phyloP scores from a whole-genome alignment of 2,888 invertebrate genomes.

The Rhabditophanes sp. region DNA sequence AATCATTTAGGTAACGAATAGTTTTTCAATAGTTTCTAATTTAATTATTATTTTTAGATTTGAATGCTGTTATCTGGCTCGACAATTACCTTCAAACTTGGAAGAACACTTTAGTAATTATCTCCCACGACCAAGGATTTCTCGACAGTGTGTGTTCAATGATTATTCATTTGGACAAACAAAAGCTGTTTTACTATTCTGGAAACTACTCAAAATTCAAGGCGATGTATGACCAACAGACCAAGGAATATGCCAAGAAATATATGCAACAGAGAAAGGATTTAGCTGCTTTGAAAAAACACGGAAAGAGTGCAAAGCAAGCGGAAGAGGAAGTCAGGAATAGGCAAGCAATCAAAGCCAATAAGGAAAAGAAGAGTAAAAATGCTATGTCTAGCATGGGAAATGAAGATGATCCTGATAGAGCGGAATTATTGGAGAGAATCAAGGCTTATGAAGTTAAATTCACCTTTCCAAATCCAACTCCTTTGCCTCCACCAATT shows the following conservation, averaged over 20 bases:
- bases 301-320: conserved; percentile 80
- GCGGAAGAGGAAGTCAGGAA: conserved; percentile 50
- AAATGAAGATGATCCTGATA: conserved; percentile 56
- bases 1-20: no score
- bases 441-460: conserved; percentile 93
- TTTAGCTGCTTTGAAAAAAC: conserved; percentile 86
- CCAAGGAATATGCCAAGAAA: conserved; percentile 82
- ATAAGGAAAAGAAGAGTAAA: conserved; percentile 18
- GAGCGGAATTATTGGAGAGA: conserved; percentile 65
- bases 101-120: conserved; percentile 94
- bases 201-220: conserved; percentile 84
- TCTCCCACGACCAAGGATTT: conserved; percentile 99
- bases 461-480: conserved; percentile 89
- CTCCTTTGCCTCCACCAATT: conserved; percentile 87
- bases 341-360: conserved; percentile 13
- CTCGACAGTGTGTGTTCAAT: conserved; percentile 98
- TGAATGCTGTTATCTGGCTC: conserved; percentile 98
- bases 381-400: conserved; percentile 18
- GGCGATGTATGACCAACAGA: conserved; percentile 91
- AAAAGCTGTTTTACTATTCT: conserved; percentile 85
- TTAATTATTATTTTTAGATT: no score
- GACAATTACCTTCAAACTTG: conserved; percentile 95
- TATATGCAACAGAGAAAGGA: conserved; percentile 94
- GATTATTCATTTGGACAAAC: conserved; percentile 84
- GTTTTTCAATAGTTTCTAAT: no score